phyloP scores from a whole-genome alignment of 2,888 invertebrate species.

The Philopedon plagiatum region DNA sequence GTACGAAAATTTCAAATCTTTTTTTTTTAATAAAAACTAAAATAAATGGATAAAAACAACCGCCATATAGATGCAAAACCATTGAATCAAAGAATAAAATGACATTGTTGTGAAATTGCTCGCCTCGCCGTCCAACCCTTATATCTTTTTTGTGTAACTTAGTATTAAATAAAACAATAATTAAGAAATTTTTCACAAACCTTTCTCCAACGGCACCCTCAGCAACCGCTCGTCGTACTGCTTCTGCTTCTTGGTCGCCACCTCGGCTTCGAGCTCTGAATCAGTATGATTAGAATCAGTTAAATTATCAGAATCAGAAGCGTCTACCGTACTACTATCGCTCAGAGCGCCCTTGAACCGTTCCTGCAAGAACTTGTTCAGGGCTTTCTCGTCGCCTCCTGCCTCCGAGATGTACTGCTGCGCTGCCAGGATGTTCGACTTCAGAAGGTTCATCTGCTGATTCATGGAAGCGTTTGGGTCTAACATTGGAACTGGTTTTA shows the following conservation, averaged over 20 bases:
- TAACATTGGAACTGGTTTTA: slow-evolving; percentile 78
- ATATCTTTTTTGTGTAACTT: too few species aligned
- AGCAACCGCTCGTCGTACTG: slow-evolving; percentile 75
- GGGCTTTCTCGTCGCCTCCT: slow-evolving; percentile 66
- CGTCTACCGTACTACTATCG: slow-evolving; percentile 73
- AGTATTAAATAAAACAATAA: not conserved
- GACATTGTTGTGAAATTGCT: too few species aligned
- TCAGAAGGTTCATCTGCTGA: slow-evolving; percentile 73
- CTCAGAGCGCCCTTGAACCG: slow-evolving; percentile 73
- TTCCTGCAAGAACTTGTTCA: slow-evolving; percentile 72
- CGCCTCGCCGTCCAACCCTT: too few species aligned
- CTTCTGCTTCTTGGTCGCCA: slow-evolving; percentile 67
- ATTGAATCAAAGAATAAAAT: too few species aligned
- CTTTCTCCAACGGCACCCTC: slow-evolving; percentile 76
- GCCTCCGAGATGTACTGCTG: slow-evolving; percentile 72
- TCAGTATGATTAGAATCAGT: slow-evolving; percentile 75
- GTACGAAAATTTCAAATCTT: too few species aligned
- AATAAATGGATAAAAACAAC: too few species aligned
- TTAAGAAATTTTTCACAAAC: slow-evolving; percentile 56
- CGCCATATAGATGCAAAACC: too few species aligned
- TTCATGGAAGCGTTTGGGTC: slow-evolving; percentile 73
- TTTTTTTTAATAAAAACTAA: too few species aligned
- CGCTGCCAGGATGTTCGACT: slow-evolving; percentile 78
- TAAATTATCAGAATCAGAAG: slow-evolving; percentile 74
- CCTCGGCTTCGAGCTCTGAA: slow-evolving; percentile 70